These are phyloP conservation scores for Tetrapedia diversipes DNA, from an alignment of 2,888 invertebrate genomes.

Conservation along the genomic window DNA sequence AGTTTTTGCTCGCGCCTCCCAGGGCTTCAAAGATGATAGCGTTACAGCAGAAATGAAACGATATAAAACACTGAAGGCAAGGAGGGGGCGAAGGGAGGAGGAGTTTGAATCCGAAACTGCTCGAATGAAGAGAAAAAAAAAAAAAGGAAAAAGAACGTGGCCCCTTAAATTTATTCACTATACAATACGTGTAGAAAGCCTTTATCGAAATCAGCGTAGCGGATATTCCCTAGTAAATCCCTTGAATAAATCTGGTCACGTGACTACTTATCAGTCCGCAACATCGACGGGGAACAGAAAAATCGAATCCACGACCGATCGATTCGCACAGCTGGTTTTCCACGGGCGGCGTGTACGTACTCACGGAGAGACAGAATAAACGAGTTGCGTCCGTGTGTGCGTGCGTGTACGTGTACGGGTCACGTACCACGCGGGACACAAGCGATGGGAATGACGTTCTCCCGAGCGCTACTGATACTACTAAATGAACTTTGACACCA, in stretches of 20 bases:
- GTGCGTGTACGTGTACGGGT: conserved; percentile 32
- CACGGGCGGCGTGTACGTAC: conserved; percentile 36
- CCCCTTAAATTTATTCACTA: not conserved
- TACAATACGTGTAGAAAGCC: not conserved
- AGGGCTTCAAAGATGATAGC: not conserved
- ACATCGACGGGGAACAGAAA: conserved; percentile 52
- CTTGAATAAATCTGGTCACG: conserved; percentile 52
- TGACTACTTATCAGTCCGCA: conserved; percentile 52
- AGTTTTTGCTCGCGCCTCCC: not conserved
- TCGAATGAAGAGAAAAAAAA: not conserved
- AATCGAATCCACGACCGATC: conserved; percentile 66
- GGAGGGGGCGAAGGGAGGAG: not conserved
- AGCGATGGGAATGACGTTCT: conserved; percentile 33
- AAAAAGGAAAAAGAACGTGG: not conserved
- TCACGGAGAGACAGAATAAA: conserved; percentile 41
- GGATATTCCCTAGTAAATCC: conserved; percentile 27
- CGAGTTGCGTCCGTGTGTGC: conserved; percentile 27
- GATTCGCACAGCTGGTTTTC: conserved; percentile 71
- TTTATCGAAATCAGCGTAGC: conserved; percentile 18
- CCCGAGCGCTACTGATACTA: conserved; percentile 20
- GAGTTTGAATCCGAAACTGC: not conserved
- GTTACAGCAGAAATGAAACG: not conserved
- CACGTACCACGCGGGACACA: conserved; percentile 29
- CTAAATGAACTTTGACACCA: conserved; percentile 27
- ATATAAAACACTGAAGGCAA: not conserved